Conservation (phyloP, 1,140 invertebrate genomes). For the Homalodisca vitripennis region DNA sequence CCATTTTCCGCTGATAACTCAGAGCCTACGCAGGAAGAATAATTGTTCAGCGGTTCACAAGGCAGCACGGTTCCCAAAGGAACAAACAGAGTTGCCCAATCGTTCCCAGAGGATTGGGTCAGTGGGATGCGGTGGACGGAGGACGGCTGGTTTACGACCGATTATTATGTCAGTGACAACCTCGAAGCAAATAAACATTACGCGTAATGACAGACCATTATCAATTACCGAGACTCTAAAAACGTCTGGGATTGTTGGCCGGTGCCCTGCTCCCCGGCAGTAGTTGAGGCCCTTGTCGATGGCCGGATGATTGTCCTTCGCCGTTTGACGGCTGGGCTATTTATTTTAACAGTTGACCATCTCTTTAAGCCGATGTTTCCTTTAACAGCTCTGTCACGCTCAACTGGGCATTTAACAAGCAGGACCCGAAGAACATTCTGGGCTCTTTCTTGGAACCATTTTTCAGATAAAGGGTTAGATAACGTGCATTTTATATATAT, state of each 20-base stretch:
- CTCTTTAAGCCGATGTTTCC: neutral
- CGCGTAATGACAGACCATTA: neutral
- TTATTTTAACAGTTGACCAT: neutral
- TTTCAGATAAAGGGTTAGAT: too few relatives aligned
- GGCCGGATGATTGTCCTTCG: neutral
- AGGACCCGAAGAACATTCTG: too few relatives aligned
- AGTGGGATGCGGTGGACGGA: neutral
- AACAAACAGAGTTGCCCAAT: neutral
- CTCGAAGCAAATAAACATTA: neutral
- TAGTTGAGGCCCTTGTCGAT: too few relatives aligned
- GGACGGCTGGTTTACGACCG: neutral
- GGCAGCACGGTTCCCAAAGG: neutral
- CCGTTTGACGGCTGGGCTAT: neutral
- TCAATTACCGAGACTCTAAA: neutral
- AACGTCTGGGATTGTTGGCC: too few relatives aligned
- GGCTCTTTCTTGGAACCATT: too few relatives aligned
- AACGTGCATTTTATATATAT: too few relatives aligned
- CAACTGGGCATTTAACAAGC: neutral
- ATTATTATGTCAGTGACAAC: neutral
- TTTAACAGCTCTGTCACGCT: neutral
- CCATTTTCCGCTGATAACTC: neutral
- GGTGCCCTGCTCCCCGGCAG: too few relatives aligned
- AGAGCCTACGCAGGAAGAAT: neutral
- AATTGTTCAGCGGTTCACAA: neutral
- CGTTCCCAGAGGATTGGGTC: neutral